Base-by-base conservation (phyloP, 1,140 invertebrate species). In the Diabrotica virgifera region DNA sequence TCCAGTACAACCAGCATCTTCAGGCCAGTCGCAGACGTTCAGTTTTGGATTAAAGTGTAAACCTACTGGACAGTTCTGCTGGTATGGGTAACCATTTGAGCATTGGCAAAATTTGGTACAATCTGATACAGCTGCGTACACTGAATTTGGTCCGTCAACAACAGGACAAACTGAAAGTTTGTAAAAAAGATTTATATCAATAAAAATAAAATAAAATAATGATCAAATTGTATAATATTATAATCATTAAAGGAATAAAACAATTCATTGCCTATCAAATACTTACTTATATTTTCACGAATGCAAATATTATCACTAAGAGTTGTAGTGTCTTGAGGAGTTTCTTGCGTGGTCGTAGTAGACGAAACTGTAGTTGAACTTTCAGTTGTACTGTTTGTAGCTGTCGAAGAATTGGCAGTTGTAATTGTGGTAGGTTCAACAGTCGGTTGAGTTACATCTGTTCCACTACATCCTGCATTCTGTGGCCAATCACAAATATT, bases 41-140 rank as follows among this genome's bases (percentile, higher is more conserved):
- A 78, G 66, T 5, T 69, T 37, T 4, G 80, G 66, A 68, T 87
- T 85, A 74, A 85, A 87, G 60, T 82, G 80, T 0, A 86, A 73
- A 5, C 75, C 80, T 2, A 67, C 55, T 0, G 82, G 80, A 68
- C 87, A 88, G 5, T 59, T 6, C 69, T 79, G 78, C 8, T 78
- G 69, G 36, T 82, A 76, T 2, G 82, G 77, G 13, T 70, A 53
- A 2, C 83, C 83, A 7, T 73, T 77, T 0, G 79, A 76, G 66
- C 87, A 89, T 36, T 82, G 78, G 70, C 84, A 88, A 70, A 84
- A 89, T 59, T 78, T 81, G 3, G 74, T 68, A 67, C 86, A 88
- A 10, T 57, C 55, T 5, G 55, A 36, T 35, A 37, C 11, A 35
- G 55, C 8, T 9, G 5, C 5, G 36, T 57, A 36, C 5, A 57